Percentiles rank a stretch among this genome's conserved stretches.
These are phyloP conservation scores for Patella ulyssiponensis DNA, from an alignment of 2,888 invertebrate species.

Conservation along the genomic window DNA sequence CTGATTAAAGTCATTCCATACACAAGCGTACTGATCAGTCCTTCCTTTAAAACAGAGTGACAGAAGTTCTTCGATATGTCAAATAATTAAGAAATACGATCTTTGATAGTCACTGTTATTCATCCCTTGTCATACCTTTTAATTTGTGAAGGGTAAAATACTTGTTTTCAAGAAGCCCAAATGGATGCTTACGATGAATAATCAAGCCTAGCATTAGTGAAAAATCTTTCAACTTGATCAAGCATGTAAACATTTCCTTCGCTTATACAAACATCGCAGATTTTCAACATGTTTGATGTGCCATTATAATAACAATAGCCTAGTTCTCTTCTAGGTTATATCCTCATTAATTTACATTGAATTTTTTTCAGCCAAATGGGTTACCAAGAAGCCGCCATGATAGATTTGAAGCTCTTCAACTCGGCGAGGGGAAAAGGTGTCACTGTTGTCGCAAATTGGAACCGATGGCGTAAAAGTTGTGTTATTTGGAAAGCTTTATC, in stretches of 20 bases:
- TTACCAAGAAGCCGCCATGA: no score
- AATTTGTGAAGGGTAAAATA: conserved; percentile 26
- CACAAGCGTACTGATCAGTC: conserved; percentile 11
- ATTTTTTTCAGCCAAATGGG: not conserved
- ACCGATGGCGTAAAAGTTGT: no score
- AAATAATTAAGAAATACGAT: conserved; percentile 31
- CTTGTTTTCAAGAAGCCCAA: conserved; percentile 20
- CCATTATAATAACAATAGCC: conserved; percentile 28
- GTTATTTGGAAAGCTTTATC: no score
- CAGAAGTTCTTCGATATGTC: conserved; percentile 21
- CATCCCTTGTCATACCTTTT: conserved; percentile 25
- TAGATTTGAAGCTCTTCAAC: no score
- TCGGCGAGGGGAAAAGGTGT: no score
- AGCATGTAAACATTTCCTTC: conserved; percentile 20
- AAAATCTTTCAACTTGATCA: conserved; percentile 24
- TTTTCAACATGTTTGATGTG: conserved; percentile 25
- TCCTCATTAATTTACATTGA: conserved; percentile 29
- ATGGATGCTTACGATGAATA: conserved; percentile 6
- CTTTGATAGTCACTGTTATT: conserved; percentile 24
- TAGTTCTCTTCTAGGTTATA: conserved; percentile 22
- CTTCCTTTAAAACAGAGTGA: conserved; percentile 6
- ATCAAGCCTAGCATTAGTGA: conserved; percentile 8
- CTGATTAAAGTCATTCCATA: conserved; percentile 10
- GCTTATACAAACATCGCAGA: conserved; percentile 18
- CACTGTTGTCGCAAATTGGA: no score